Conservation (phyloP, 2,888 invertebrate species). For the Lycocerus yunnanus region DNA sequence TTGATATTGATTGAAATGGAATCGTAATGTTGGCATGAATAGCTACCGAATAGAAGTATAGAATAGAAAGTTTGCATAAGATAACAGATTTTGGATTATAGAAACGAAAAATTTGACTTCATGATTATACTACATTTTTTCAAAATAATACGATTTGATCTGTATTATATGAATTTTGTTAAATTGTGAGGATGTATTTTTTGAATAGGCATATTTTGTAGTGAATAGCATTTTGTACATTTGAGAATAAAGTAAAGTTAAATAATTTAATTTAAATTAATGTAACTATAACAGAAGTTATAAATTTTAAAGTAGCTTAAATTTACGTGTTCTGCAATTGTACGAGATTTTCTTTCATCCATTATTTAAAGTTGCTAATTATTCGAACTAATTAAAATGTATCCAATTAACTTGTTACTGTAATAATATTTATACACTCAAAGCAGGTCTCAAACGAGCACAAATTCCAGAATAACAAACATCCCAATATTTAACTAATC, state of each 20-base stretch:
- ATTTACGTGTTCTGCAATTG: conserved; percentile 24
- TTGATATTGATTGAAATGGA: too few relatives aligned
- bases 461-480: conserved; percentile 40
- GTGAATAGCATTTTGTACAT: background rate
- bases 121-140: background rate
- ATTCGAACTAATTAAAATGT: conserved; percentile 42
- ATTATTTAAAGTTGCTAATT: conserved; percentile 40
- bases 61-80: too few relatives aligned
- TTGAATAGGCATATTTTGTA: background rate
- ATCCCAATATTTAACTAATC: conserved; percentile 42
- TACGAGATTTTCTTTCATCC: conserved; percentile 30
- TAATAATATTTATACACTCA: conserved; percentile 41
- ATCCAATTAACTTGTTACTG: conserved; percentile 42
- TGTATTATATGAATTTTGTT: background rate
- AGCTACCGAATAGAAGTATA: too few relatives aligned
- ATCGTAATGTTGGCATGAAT: too few relatives aligned
- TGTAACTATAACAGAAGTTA: conserved; percentile 27
- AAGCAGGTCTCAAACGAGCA: conserved; percentile 36
- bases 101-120: too few relatives aligned
- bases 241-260: background rate
- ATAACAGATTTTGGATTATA: too few relatives aligned
- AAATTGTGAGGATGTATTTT: background rate
- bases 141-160: too few relatives aligned
- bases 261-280: conserved; percentile 27
- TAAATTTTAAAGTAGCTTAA: conserved; percentile 26